Evolutionary conservation across 1,140 invertebrate species (phyloP).

Genomic region (Bombus waltoni): DNA sequence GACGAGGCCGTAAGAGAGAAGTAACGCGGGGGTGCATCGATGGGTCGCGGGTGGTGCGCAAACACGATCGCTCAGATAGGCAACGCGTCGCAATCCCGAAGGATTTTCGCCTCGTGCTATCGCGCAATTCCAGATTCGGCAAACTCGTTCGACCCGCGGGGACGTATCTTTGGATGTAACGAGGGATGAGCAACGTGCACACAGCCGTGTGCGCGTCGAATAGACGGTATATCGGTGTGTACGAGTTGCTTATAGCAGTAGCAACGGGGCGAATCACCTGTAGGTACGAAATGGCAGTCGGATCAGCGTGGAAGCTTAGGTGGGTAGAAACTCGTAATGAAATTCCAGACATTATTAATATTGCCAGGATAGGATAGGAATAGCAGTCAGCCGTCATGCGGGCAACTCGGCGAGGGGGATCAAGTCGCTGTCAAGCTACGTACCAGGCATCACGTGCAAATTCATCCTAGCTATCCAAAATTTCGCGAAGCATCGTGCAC

Average conservation of each 20-base stretch:
- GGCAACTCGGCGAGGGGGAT: conserved; percentile 60
- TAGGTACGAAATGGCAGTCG: conserved; percentile 48
- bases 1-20: not conserved
- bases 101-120: conserved; percentile 53
- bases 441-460: conserved; percentile 61
- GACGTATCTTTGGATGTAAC: conserved; percentile 48
- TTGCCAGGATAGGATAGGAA: conserved; percentile 68
- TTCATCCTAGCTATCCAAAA: conserved; percentile 62
- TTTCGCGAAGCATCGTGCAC: conserved; percentile 21
- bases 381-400: conserved; percentile 69
- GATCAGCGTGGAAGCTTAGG: conserved; percentile 58
- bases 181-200: conserved; percentile 37
- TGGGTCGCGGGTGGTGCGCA: conserved; percentile 7
- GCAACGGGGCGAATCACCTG: conserved; percentile 36
- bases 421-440: conserved; percentile 67
- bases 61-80: conserved; percentile 35
- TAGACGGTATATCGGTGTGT: conserved; percentile 21
- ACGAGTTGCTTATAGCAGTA: conserved; percentile 52
- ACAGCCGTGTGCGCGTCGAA: not conserved
- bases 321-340: conserved; percentile 71
- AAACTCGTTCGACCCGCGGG: conserved; percentile 56
- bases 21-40: not conserved
- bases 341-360: conserved; percentile 76
- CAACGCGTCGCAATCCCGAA: conserved; percentile 24
- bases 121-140: conserved; percentile 51